These are phyloP conservation scores for Alectura lathami DNA, from an alignment of 2,113 vertebrate genomes.

Conservation along the genomic window DNA sequence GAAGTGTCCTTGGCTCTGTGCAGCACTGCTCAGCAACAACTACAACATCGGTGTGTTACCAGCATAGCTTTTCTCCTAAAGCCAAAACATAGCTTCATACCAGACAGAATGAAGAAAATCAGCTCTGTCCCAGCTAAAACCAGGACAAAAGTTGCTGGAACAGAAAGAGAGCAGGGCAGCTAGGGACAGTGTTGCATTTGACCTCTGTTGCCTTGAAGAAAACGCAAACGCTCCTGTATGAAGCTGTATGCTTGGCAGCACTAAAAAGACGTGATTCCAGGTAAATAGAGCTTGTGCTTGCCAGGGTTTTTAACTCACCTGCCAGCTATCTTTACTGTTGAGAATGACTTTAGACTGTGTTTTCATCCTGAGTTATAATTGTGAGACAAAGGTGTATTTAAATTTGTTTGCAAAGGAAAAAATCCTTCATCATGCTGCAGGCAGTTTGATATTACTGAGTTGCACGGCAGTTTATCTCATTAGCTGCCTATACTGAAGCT, in stretches of 20 bases:
- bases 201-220: background rate
- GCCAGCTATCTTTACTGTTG: background rate
- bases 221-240: rapidly evolving
- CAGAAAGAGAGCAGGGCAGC: background rate
- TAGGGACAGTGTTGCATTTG: background rate
- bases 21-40: no score
- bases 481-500: background rate
- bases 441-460: background rate
- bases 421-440: background rate
- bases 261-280: rapidly evolving
- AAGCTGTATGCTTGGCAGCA: background rate
- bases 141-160: background rate
- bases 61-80: no score
- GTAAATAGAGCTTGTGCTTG: background rate
- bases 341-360: background rate
- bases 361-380: background rate
- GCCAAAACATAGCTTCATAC: no score
- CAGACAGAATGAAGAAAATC: no score
- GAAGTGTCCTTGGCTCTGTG: no score
- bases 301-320: background rate
- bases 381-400: background rate
- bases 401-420: background rate
- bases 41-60: no score
- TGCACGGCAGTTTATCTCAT: background rate
- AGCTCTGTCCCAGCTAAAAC: no score